Base-by-base conservation (phyloP, 30 jellyfish, hydroid and myxozoan species). In the Aurelia sp. region DNA sequence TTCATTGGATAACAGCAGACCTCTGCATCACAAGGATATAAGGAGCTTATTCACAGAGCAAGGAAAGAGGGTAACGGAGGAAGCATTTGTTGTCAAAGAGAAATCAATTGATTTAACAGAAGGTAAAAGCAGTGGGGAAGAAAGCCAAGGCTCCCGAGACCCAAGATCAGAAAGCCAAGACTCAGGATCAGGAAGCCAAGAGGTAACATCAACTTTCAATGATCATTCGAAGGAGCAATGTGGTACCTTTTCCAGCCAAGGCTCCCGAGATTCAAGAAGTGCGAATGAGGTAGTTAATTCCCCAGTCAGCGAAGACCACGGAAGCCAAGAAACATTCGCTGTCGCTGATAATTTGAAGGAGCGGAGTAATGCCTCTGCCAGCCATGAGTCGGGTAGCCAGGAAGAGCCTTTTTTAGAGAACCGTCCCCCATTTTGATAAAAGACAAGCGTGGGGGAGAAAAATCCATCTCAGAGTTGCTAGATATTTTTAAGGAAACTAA, bases 401-500 rank as follows among this genome's bases (percentile, higher is more conserved):
- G 67, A 57, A 19, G 67, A 57, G 67, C 67, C 67, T 57, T 57
- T 38, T 57, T 57, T 57, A 57, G 67, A 57, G 24, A 57, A 57
- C 8, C 8, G 67, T 19, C 67, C 67, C 67, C 67, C 67, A 57
- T 57, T 57, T 57, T 57, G 3, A 13, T 57, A 57, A 57, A 57
- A 57, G 67, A 57, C 8, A 57, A 57, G 8, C 67, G 67, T 7
- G 67, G 67, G 67, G 67, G 19, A 57, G 6, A 57, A 57, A 57
- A 57, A 19, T 57, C 67, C 24, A 57, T 57, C 67, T 57, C 67
- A 57, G 67, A 57, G 6, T 57, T 57, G 67, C 67, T 57, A 57
- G 67, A 57, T 57, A 57, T 57, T 57, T 57, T 57, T 57, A 57
- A 57, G 67, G 67, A 57, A 57, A 57, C 67, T 57, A 57, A 57